These are phyloP conservation scores for Epirrhoe tristata DNA, from an alignment of 2,888 invertebrate genomes.

Conservation along the genomic window DNA sequence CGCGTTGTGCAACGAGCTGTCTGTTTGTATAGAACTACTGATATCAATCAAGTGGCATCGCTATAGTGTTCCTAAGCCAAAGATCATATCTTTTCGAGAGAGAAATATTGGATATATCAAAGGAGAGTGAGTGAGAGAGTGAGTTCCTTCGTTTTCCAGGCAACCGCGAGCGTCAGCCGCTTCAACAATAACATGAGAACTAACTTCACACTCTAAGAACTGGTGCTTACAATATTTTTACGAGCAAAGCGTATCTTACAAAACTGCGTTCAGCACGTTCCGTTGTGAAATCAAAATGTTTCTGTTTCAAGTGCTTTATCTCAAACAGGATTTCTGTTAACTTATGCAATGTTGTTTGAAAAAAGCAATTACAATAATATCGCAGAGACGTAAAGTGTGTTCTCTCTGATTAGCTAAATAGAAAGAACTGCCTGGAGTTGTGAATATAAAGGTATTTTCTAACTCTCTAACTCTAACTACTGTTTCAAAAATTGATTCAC, in stretches of 20 bases:
- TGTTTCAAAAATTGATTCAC: too few species aligned
- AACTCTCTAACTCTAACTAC: too few species aligned
- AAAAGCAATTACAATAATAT: too few species aligned
- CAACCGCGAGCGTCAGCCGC: too few species aligned
- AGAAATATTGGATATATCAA: too few species aligned
- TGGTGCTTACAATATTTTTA: neutral
- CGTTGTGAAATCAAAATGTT: neutral
- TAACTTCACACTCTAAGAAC: neutral
- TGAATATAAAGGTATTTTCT: too few species aligned
- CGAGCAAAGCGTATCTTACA: neutral
- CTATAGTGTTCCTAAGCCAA: neutral
- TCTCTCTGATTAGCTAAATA: too few species aligned
- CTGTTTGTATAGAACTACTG: neutral
- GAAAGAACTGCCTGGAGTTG: too few species aligned
- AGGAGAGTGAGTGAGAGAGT: too few species aligned
- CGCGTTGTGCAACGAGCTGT: neutral
- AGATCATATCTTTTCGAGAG: neutral
- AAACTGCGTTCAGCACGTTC: neutral
- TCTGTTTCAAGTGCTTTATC: neutral
- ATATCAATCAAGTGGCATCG: neutral
- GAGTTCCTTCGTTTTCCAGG: too few species aligned
- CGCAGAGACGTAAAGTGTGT: neutral
- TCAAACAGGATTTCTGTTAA: neutral
- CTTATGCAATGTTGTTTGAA: neutral
- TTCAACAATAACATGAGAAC: neutral